Evolutionary conservation across 2,888 invertebrate genomes (phyloP).

Genomic region (Cephus runcator): DNA sequence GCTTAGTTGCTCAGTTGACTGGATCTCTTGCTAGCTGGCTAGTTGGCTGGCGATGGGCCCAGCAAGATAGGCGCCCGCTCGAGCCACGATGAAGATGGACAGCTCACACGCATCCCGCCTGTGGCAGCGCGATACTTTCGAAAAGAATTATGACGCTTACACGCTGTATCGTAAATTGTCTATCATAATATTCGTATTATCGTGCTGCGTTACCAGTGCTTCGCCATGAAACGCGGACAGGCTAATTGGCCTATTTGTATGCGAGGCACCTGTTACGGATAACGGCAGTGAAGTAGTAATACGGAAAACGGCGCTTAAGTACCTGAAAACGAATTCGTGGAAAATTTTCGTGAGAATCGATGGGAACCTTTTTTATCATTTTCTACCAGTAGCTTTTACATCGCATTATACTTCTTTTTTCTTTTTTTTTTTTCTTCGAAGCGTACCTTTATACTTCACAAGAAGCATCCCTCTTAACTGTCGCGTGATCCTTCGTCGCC

Average conservation of each 20-base stretch:
- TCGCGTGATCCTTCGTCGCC: not conserved
- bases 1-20: not conserved
- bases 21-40: not conserved
- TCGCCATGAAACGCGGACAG: slow-evolving; percentile 32
- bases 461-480: not conserved
- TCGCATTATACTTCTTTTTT: not conserved
- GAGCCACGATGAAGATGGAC: not conserved
- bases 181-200: slow-evolving; percentile 49
- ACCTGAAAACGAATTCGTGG: not conserved
- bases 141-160: slow-evolving; percentile 17
- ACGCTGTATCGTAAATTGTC: slow-evolving; percentile 41
- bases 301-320: not conserved
- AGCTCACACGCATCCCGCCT: slow-evolving; percentile 2
- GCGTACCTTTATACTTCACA: not conserved
- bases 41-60: not conserved
- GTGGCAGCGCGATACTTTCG: not conserved
- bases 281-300: slow-evolving; percentile 6
- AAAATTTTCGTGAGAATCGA: not conserved
- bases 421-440: not conserved
- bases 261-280: slow-evolving; percentile 29
- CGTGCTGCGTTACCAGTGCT: slow-evolving; percentile 26
- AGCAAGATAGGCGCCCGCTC: not conserved
- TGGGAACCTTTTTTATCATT: not conserved
- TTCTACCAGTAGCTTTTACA: not conserved
- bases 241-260: slow-evolving; percentile 23